Base-by-base conservation (phyloP, 1,140 invertebrate species). In the Whitmania pigra region DNA sequence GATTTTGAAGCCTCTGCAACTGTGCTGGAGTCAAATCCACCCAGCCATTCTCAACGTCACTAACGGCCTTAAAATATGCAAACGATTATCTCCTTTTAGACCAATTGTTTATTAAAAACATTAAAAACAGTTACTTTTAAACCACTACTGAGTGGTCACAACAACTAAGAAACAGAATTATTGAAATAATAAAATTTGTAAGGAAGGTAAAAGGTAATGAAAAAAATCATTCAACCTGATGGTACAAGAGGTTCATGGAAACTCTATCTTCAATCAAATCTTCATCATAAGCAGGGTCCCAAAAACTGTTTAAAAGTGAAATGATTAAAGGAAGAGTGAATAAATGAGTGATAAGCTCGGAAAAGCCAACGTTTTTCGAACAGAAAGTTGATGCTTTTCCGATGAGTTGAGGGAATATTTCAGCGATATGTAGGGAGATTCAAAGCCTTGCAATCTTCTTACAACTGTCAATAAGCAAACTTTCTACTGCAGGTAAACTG, bases 341-440 rank as follows among this genome's bases (percentile, higher is more conserved):
- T n/a, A n/a, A 68, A 11, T 22, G 7, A n/a, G 67, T n/a, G 36
- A 31, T 7, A 36, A 40, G 36, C 60, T 25, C 13, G 15, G n/a
- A 43, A 54, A 25, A 55, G 60, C 49, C 18, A 73, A 69, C 75
- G 75, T 81, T 78, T 79, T 77, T 79, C 83, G 83, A 29, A 82
- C 76, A 2, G 82, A 74, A 0, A 83, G 78, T 71, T 83, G 78
- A 73, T 78, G 74, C 75, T 83, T 81, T 29, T 77, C 73, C 53
- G 77, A 78, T 25, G 74, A 73, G 55, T 79, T 79, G 57, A 83
- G 85, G 76, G 85, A 83, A 75, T 86, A 85, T 76, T 86, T 90
- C 77, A 91, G 86, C 71, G 93, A 93, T 82, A 97, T 89, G 81
- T 90, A 92, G 17, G 94, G 94, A 73, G 92, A 94, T 86, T 98